Evolutionary conservation across 2,797 vertebrate genomes (phyloP).

Genomic region (Bryconaethiops microstoma): DNA sequence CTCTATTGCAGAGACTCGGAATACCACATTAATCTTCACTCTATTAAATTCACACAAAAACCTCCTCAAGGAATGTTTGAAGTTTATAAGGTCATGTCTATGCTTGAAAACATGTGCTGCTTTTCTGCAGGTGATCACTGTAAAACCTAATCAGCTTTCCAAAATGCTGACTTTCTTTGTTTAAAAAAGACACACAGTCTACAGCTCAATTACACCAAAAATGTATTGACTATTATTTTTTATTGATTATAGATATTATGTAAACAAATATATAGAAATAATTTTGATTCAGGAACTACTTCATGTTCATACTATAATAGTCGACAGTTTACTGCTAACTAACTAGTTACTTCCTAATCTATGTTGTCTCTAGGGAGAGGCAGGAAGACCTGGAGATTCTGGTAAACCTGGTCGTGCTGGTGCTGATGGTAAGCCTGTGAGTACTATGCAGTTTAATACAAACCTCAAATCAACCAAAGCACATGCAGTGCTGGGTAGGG

Average conservation of each 20-base stretch:
- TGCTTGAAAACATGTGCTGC: slow-evolving; percentile 47
- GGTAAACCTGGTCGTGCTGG: slow-evolving; percentile 91
- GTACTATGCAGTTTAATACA: slow-evolving; percentile 95
- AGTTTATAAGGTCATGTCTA: slow-evolving; percentile 69
- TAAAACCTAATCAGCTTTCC: slow-evolving; percentile 64
- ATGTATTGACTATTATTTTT: not conserved
- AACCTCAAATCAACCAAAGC: slow-evolving; percentile 61
- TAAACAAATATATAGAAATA: too few species aligned
- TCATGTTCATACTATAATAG: too few species aligned
- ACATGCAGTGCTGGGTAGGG: slow-evolving; percentile 30
- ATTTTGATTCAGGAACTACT: too few species aligned
- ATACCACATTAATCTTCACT: slow-evolving; percentile 48
- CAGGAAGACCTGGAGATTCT: slow-evolving; percentile 81
- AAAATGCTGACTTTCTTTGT: slow-evolving; percentile 63
- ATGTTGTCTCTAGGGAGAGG: slow-evolving; percentile 81
- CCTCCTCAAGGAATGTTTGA: slow-evolving; percentile 55
- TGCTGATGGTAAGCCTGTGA: slow-evolving; percentile 99
- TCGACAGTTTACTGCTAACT: too few species aligned
- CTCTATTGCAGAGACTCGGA: not conserved
- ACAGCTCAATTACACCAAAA: not conserved
- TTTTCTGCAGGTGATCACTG: slow-evolving; percentile 46
- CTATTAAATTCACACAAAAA: slow-evolving; percentile 53
- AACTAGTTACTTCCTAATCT: too few species aligned
- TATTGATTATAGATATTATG: too few species aligned
- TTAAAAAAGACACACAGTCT: slow-evolving; percentile 23